A percentile compares a stretch with the other conserved stretches of the same genome.
Evolutionary conservation across 2,113 vertebrate genomes (phyloP).

Genomic region (Boulengeromyrus knoepffleri): DNA sequence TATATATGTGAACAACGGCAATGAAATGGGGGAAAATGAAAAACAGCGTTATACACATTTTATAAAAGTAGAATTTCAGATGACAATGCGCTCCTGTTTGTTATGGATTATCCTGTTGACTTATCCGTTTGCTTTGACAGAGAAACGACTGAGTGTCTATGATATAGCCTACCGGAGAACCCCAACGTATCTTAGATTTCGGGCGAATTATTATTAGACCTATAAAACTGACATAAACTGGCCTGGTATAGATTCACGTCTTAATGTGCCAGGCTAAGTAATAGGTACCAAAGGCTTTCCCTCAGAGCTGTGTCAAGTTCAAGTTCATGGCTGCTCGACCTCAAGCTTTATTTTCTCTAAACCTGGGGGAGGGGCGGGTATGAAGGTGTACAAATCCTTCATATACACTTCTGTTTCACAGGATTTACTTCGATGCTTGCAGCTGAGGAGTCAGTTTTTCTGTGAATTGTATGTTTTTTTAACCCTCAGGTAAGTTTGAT

Average conservation of each 20-base stretch:
- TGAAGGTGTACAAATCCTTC: constrained; percentile 1
- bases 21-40: neutral
- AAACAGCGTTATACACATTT: neutral
- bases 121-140: neutral
- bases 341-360: constrained; percentile 14
- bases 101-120: neutral
- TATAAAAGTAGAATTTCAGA: neutral
- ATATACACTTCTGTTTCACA: neutral
- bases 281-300: neutral
- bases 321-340: constrained; percentile 58
- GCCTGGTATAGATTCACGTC: neutral
- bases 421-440: neutral
- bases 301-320: constrained; percentile 43
- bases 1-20: neutral
- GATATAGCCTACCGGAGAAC: neutral
- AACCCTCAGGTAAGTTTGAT: neutral
- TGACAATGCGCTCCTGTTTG: neutral
- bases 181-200: neutral
- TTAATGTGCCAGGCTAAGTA: neutral
- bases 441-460: neutral
- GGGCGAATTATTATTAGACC: neutral
- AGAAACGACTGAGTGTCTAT: neutral
- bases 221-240: constrained; percentile 1
- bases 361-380: neutral
- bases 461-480: neutral